Evolutionary conservation across 2,888 invertebrate genomes (phyloP), one percentile per base, ranked within the genome.

Genomic region (Volucella bombylans): DNA sequence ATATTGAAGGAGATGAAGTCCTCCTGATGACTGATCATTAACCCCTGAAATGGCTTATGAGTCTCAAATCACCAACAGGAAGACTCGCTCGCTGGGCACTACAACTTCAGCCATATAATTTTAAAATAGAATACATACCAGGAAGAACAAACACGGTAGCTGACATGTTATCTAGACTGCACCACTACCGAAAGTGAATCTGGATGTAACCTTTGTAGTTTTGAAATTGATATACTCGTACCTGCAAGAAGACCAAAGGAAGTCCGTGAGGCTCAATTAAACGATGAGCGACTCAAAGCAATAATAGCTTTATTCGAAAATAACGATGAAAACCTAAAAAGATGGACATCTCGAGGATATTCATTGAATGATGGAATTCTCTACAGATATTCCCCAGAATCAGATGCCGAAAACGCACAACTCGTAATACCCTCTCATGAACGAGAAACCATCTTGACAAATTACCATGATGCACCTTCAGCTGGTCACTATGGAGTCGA

Each of bases 1-100:
- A 71, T 41, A 71, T 71, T 23, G 64, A 81, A 64, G 62, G 52
- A 41, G 18, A 54, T 6, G 61, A 74, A 57, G 8, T 74, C 1
- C 68, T 38, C 6, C 47, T 74, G 0, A 18, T 61, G 12, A 74
- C 74, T 1, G 81, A 81, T 23, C 74, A 81, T 38, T 74, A 74
- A 41, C 69, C 74, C 1, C 31, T 81, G 8, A 74, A 68, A 41
- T 81, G 73, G 68, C 54, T 74, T 4, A 67, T 91, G 80, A 87
- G 88, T 0, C 50, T 92, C 4, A 91, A 91, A 80, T 88, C 92
- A 14, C 90, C 90, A 0, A 88, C 89, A 12, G 91, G 92, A 2
- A 79, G 92, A 47, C 82, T 93, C 0, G 91, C 90, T 0, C 73
- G 92, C n/a, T 93, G 93, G 93, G 91, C 91, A 0, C 59, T 93